Conservation (phyloP, 2,797 vertebrate species). For the Otus scops region DNA sequence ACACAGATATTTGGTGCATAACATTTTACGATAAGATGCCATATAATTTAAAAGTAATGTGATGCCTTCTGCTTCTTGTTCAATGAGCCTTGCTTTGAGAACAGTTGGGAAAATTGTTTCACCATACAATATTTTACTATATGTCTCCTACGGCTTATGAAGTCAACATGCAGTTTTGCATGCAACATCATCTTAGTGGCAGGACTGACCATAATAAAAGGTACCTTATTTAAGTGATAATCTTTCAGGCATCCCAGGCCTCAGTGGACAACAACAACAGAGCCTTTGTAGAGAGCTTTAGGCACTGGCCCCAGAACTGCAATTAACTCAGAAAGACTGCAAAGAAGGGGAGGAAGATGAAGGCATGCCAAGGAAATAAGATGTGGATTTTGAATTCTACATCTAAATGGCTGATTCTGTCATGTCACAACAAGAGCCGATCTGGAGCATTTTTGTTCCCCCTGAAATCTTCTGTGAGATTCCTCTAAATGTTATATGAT, state of each 20-base stretch:
- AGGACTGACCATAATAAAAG: neutral
- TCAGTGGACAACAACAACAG: neutral
- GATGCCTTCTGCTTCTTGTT: neutral
- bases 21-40: conserved; percentile 1
- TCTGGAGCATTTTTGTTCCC: neutral
- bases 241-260: neutral
- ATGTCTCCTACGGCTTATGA: neutral
- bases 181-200: neutral
- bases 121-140: neutral
- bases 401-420: neutral
- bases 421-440: accelerated
- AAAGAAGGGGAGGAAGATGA: neutral
- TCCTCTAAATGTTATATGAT: neutral
- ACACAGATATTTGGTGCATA: neutral
- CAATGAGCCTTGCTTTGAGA: neutral
- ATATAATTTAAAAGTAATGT: neutral
- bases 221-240: neutral
- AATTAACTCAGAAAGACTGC: neutral
- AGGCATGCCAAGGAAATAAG: neutral
- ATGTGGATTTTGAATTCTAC: neutral
- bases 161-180: neutral
- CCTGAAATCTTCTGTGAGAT: neutral
- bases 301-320: neutral
- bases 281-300: neutral
- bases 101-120: neutral